Base-by-base conservation (phyloP, 2,797 vertebrate species). In the Phalloptychus januarius region DNA sequence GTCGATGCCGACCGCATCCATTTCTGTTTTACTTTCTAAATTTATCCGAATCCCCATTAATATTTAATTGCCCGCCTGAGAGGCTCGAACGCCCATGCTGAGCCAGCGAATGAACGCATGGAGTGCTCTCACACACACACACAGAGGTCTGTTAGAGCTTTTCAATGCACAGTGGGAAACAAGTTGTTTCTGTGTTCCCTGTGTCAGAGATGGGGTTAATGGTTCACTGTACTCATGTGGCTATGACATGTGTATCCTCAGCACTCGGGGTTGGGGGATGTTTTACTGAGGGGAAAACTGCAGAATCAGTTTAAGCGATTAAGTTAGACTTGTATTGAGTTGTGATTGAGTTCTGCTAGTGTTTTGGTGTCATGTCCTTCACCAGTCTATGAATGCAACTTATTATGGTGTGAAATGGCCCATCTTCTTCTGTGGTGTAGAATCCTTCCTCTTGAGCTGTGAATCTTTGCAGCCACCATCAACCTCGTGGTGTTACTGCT, bases 1-100 rank as follows among this genome's bases (percentile, higher is more conserved):
- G 38, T 90, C 86, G 70, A 15, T 87, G 44, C 8, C 1, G 70
- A 81, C 70, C 1, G 16, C 89, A 82, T 92, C 85, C 36, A 80
- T 90, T 92, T 84, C 82, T 73, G 20, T 70, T 80, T 82, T 71
- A 76, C 75, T 69, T 91, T 93, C 93, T 94, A 94, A 89, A 92
- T 93, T 87, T 93, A 92, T 88, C 72, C 58, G 71, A 83, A 80
- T 86, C 74, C 83, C 83, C 85, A 91, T 95, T 86, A 91, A 95
- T 95, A 92, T 93, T 94, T 93, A 80, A 94, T 91, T 79, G 75
- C 67, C 54, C 73, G 80, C 75, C 78, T 87, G 87, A 91, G 85
- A 90, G 84, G 82, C 85, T 93, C 86, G 79, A 85, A 83, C 75
- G 79, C 83, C 88, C 69, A 15, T 84, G 90, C 90, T 93, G 89